Evolutionary conservation across 2,888 invertebrate genomes (phyloP).

Genomic region (Tipula helvola): DNA sequence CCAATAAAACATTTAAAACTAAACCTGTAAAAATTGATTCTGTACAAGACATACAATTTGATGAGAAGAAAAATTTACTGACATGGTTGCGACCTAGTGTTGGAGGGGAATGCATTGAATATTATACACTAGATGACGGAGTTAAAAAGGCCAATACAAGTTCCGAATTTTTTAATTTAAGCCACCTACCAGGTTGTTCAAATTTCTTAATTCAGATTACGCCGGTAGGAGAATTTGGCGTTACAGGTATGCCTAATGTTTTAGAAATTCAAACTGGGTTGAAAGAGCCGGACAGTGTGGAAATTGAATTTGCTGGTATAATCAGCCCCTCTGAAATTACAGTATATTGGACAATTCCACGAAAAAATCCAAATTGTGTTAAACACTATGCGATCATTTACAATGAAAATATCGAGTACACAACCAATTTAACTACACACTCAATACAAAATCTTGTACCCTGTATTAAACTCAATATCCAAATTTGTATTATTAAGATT

Average conservation of each 20-base stretch:
- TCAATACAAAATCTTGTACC: not conserved
- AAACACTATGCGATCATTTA: not conserved
- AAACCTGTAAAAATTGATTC: not conserved
- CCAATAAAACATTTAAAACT: not conserved
- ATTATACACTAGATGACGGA: not conserved
- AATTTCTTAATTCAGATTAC: not conserved
- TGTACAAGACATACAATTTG: not conserved
- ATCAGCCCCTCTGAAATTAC: not conserved
- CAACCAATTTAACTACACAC: not conserved
- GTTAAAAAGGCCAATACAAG: not conserved
- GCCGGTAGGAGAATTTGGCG: not conserved
- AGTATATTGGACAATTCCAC: not conserved
- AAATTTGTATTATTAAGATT: not conserved
- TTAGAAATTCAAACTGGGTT: not conserved
- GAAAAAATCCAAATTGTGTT: not conserved
- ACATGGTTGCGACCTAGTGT: not conserved
- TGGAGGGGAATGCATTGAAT: not conserved
- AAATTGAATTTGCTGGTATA: not conserved
- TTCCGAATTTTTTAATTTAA: not conserved
- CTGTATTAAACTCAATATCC: not conserved
- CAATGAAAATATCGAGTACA: not conserved
- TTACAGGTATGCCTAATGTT: not conserved
- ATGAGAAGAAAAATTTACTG: not conserved
- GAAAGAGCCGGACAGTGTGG: not conserved
- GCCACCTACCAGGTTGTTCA: not conserved